These are phyloP conservation scores for Cyclophora punctaria DNA, from an alignment of 2,888 invertebrate genomes.

Conservation along the genomic window DNA sequence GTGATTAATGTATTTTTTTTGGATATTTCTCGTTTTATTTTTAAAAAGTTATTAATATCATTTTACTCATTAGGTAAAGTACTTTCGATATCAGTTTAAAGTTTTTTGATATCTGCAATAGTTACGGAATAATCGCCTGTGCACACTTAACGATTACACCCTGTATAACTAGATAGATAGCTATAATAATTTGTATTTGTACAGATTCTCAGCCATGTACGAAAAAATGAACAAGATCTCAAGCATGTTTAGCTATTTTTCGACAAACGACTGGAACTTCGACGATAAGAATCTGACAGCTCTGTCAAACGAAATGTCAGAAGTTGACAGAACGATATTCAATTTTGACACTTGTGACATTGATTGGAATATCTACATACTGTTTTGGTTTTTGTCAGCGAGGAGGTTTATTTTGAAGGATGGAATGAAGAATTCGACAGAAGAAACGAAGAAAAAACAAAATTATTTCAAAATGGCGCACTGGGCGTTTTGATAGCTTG, in stretches of 20 bases:
- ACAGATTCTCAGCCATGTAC: constrained; percentile 16
- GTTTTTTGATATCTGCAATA: no score
- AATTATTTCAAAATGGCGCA: background rate
- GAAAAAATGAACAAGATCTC: constrained; percentile 4
- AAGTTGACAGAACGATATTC: constrained; percentile 11
- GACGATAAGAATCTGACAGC: constrained; percentile 6
- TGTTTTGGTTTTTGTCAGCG: constrained; percentile 5
- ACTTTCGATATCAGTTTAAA: no score
- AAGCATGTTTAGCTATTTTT: constrained; percentile 3
- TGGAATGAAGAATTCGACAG: constrained; percentile 1
- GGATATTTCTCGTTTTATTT: no score
- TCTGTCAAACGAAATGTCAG: constrained; percentile 3
- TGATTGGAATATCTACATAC: constrained; percentile 1
- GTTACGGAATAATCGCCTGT: no score
- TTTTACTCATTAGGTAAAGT: no score
- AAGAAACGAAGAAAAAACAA: background rate
- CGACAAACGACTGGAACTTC: constrained; percentile 11
- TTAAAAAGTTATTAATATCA: no score
- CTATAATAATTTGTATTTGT: background rate
- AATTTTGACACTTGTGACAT: constrained; percentile 9
- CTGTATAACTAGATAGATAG: no score
- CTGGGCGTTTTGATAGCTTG: no score
- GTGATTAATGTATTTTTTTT: no score
- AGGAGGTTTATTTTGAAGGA: constrained; percentile 16
- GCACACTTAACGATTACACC: no score